phyloP scores from a whole-genome alignment of 2,888 invertebrate species.

The Meliscaeva auricollis region DNA sequence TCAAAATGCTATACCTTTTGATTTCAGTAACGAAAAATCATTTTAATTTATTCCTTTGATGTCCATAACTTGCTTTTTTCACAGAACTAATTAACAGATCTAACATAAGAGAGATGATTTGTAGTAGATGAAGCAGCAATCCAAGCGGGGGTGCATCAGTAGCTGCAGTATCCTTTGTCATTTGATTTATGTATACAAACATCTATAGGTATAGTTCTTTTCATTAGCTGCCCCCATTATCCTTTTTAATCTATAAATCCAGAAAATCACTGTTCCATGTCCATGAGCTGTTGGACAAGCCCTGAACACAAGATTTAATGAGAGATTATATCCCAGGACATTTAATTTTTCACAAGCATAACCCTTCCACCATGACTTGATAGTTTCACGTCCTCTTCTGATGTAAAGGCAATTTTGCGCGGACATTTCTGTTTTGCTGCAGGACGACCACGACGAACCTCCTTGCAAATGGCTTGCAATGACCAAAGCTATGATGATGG shows the following conservation, averaged over 20 bases:
- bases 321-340: conserved; percentile 74
- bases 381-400: conserved; percentile 67
- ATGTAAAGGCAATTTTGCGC: conserved; percentile 65
- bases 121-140: conserved; percentile 14
- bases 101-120: too few relatives aligned
- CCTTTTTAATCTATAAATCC: conserved; percentile 74
- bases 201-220: conserved; percentile 40
- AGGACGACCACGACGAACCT: neutral
- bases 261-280: conserved; percentile 73
- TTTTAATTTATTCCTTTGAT: too few relatives aligned
- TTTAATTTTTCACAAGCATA: conserved; percentile 75
- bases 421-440: conserved; percentile 29
- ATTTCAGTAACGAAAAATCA: too few relatives aligned
- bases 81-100: too few relatives aligned
- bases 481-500: neutral
- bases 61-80: neutral
- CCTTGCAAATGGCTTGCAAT: conserved; percentile 13
- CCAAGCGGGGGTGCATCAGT: neutral
- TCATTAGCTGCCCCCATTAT: conserved; percentile 63
- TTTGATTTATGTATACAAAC: conserved; percentile 28
- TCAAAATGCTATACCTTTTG: too few relatives aligned
- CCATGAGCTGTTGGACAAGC: conserved; percentile 74
- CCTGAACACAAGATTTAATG: conserved; percentile 74
- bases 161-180: conserved; percentile 53
- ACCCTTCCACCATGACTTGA: conserved; percentile 71